Base-by-base conservation (phyloP, 2,797 vertebrate genomes). In the Crocodylus rhombifer region DNA sequence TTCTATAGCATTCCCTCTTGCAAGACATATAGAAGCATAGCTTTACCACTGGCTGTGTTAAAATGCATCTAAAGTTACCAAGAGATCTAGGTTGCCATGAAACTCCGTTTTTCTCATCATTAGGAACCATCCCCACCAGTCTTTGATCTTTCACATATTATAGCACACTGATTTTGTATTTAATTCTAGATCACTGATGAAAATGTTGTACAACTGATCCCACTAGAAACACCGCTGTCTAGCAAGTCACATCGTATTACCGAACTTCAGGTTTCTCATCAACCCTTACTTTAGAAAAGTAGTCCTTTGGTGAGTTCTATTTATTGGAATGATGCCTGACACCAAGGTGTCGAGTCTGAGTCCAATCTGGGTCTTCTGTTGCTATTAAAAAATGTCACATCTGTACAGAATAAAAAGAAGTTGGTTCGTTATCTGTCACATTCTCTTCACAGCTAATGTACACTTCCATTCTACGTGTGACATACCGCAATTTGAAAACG, bases 241-340 rank as follows among this genome's bases (percentile, higher is more conserved):
- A 0, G 20, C n/a, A 25, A 75, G 26, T 71, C 63, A 63, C 3
- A 4, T 11, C 58, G 55, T 33, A 77, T 21, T 36, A 61, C 67
- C 7, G 8, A 17, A 23, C 67, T 91, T 76, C 61, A 51, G 42
- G 21, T 78, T 86, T 84, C 64, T 78, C 14, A 14, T 88, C 65
- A 65, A 1, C 83, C 60, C 78, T 93, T 95, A 63, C 21, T 94
- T 91, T 87, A 77, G 58, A 60, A 5, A 30, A 21, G 56, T 76
- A 63, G 67, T 61, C 23, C 4, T 82, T 83, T 30, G n/a, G 61
- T 67, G 56, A 90, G 3, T 5, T 91, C 82, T 79, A 33, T 78
- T 62, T 15, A 2, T 2, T 33, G 33, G 20, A 7, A 36, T 42
- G 67, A 14, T 36, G 25, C 67, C 67, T 23, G 13, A 23, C 21